These are phyloP conservation scores for Mercenaria mercenaria DNA, from an alignment of 1,140 invertebrate species.

Conservation along the genomic window DNA sequence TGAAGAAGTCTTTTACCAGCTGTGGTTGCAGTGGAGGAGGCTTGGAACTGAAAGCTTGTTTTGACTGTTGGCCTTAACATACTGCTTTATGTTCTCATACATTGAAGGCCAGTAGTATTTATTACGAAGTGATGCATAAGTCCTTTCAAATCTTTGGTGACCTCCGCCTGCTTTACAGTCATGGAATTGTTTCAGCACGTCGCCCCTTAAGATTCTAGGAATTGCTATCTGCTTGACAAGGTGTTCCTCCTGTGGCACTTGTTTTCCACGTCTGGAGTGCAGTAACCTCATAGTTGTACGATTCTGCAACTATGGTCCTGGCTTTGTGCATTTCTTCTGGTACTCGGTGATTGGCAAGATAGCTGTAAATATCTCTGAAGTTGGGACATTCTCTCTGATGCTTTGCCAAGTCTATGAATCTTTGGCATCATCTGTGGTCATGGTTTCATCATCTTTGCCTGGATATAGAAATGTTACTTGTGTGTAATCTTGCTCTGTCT, in stretches of 20 bases:
- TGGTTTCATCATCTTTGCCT: neutral
- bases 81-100: conserved; percentile 49
- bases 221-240: neutral
- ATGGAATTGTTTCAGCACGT: conserved; percentile 55
- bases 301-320: neutral
- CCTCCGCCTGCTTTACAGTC: conserved; percentile 42
- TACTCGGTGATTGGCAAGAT: neutral
- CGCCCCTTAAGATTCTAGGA: neutral
- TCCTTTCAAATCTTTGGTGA: conserved; percentile 17
- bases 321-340: neutral
- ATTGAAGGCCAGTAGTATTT: conserved; percentile 66
- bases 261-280: conserved; percentile 35
- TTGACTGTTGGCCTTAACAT: conserved; percentile 57
- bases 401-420: neutral
- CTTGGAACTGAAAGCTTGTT: conserved; percentile 4
- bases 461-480: neutral
- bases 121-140: neutral
- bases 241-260: neutral
- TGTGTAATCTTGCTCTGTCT: neutral
- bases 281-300: conserved; percentile 15
- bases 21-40: conserved; percentile 36
- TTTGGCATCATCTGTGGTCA: neutral
- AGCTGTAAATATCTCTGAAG: neutral
- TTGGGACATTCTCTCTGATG: neutral
- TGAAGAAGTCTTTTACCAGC: conserved; percentile 54